Percentiles rank a stretch among this genome's conserved stretches.
Conservation (phyloP, 2,797 vertebrate species). For the Cossypha heuglini region DNA sequence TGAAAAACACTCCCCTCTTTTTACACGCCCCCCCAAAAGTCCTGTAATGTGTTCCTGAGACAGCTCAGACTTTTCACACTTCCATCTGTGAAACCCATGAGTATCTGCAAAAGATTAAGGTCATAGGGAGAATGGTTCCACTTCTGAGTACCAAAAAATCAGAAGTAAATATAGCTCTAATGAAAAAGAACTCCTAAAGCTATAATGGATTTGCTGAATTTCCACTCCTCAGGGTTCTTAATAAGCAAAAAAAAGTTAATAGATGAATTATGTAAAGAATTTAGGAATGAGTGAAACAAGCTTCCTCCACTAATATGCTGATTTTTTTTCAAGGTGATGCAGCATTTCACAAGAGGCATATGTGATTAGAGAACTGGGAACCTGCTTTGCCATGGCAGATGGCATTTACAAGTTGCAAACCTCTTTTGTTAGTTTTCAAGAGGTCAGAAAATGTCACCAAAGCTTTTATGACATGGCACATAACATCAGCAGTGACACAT, state of each 20-base stretch:
- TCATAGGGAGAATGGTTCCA: not conserved
- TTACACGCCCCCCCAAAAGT: not conserved
- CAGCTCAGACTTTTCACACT: not conserved
- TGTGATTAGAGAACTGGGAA: not conserved
- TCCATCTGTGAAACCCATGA: not conserved
- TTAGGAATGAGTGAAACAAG: constrained; percentile 32
- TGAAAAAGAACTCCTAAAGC: constrained; percentile 32
- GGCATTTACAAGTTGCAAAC: constrained; percentile 14
- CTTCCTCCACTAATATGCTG: constrained; percentile 28
- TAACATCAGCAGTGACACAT: constrained; percentile 21
- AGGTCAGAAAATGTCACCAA: constrained; percentile 50
- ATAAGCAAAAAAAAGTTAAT: constrained; percentile 17
- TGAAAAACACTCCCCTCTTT: not conserved
- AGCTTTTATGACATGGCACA: constrained; percentile 32
- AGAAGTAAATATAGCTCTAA: constrained; percentile 12
- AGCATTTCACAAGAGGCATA: constrained; percentile 29
- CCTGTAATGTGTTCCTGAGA: not conserved
- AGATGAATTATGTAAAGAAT: constrained; percentile 45
- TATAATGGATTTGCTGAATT: constrained; percentile 7
- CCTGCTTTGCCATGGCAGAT: not conserved
- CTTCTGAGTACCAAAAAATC: constrained; percentile 26
- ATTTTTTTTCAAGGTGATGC: not conserved
- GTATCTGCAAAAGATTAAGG: not conserved
- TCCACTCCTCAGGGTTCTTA: constrained; percentile 3
- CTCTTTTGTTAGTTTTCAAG: not conserved